A percentile compares a stretch with the other conserved stretches of the same genome.
Conservation (phyloP, 2,888 invertebrate genomes). For the Andrena bucephala region DNA sequence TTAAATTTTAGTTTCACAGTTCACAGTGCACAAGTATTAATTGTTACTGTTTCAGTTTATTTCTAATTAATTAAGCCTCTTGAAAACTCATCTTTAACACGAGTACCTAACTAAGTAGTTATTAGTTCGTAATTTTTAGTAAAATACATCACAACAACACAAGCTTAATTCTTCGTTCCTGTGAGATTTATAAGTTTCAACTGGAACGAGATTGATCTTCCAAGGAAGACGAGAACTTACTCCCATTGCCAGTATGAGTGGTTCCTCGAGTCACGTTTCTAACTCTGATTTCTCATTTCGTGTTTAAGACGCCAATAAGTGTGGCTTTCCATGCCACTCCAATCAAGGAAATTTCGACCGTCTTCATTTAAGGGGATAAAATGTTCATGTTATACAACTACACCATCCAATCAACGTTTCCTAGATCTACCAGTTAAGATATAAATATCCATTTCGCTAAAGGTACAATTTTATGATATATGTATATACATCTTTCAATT, state of each 20-base stretch:
- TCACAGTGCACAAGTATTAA: no score
- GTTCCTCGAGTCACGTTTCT: not conserved
- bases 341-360: conserved; percentile 1
- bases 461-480: not conserved
- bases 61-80: not conserved
- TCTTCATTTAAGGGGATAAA: conserved; percentile 17
- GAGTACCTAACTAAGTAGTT: not conserved
- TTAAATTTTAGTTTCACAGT: no score
- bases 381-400: conserved; percentile 3
- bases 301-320: conserved; percentile 13
- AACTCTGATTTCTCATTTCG: not conserved
- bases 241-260: not conserved
- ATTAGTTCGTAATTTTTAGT: not conserved
- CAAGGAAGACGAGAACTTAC: not conserved
- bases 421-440: conserved; percentile 2
- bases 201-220: not conserved
- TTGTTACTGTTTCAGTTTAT: no score
- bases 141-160: not conserved
- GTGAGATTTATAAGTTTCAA: not conserved
- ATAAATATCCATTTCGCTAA: not conserved
- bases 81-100: not conserved
- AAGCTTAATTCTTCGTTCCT: not conserved
- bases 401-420: not conserved
- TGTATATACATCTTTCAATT: not conserved
- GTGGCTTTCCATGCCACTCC: conserved; percentile 14